Evolutionary conservation across 2,113 vertebrate genomes (phyloP).

Genomic region (Tachuris rubrigastra): DNA sequence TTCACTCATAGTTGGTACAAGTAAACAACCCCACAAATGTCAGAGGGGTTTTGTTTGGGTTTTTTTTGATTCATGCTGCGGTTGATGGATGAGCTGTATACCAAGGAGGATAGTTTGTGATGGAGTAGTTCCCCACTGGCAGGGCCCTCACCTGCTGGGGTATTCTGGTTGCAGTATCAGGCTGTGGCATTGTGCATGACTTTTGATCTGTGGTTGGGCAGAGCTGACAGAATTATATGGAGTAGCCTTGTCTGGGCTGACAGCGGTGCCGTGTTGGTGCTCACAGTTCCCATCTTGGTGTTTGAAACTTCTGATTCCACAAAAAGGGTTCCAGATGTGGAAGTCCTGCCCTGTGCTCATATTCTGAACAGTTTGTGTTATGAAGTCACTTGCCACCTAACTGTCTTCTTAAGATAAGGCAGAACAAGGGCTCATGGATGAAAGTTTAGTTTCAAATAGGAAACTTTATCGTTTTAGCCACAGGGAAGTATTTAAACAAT

Average conservation of each 20-base stretch:
- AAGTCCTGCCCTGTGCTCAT: too few species aligned
- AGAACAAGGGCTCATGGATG: neutral
- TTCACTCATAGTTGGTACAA: neutral
- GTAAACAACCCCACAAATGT: neutral
- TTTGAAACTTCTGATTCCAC: neutral
- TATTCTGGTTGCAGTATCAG: neutral
- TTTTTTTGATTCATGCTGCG: neutral
- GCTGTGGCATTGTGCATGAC: rapidly evolving
- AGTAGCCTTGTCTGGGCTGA: neutral
- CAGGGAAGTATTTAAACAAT: neutral
- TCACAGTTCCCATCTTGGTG: neutral
- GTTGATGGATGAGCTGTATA: neutral
- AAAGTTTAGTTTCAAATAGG: neutral
- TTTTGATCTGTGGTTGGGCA: neutral
- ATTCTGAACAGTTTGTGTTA: neutral
- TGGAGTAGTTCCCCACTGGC: neutral
- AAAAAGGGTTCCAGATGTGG: neutral
- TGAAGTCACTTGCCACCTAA: neutral
- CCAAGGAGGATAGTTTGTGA: neutral
- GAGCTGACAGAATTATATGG: neutral
- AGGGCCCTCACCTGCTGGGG: neutral
- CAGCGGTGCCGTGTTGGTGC: neutral
- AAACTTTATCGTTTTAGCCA: neutral
- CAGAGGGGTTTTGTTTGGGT: neutral
- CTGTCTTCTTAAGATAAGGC: neutral